Conservation (phyloP, 2,113 vertebrate genomes). For the Merops nubicus region DNA sequence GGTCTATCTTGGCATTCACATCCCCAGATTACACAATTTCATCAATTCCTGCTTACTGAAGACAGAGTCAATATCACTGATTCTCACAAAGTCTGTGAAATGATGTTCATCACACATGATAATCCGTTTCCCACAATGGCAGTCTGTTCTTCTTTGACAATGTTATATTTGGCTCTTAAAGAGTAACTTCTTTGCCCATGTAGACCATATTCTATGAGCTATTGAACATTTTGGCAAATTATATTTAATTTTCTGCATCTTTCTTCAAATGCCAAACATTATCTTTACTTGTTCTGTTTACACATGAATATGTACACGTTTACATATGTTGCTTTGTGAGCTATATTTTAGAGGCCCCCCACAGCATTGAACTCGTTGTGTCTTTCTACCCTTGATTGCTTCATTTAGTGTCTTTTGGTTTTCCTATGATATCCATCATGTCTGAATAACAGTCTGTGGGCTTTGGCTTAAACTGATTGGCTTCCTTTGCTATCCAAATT, state of each 20-base stretch:
- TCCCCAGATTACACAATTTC: not conserved
- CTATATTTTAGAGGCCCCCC: not conserved
- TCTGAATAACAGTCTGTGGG: not conserved
- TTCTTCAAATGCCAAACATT: not conserved
- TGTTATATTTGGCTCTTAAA: not conserved
- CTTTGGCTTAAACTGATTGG: not conserved
- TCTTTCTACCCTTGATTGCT: not conserved
- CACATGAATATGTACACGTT: not conserved
- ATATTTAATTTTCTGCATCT: not conserved
- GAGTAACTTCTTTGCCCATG: not conserved
- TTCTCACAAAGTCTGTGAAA: not conserved
- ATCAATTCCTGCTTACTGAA: not conserved
- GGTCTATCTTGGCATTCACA: too few relatives aligned
- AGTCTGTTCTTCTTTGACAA: not conserved
- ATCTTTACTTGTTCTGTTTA: not conserved
- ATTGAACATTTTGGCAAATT: not conserved
- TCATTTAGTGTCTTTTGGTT: not conserved
- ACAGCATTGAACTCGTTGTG: not conserved
- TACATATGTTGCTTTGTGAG: not conserved
- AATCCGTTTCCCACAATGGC: accelerated
- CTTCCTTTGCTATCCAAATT: not conserved
- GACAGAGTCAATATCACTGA: not conserved
- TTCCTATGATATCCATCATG: not conserved
- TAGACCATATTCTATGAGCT: not conserved
- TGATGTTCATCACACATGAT: not conserved